phyloP scores from a whole-genome alignment of 1,140 invertebrate species.

The Drosophila trapezifrons region DNA sequence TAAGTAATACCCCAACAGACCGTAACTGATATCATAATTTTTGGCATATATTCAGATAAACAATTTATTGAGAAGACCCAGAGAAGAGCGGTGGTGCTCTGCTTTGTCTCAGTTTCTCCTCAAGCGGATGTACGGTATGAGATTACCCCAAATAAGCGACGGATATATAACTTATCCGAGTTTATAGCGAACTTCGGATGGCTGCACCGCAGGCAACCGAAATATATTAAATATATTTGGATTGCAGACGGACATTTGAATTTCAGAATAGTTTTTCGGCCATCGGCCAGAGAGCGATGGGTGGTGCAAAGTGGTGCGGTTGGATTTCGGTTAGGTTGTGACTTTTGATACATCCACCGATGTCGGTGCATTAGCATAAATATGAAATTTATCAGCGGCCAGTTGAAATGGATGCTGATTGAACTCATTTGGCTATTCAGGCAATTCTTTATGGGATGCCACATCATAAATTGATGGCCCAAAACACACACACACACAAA shows the following conservation, averaged over 20 bases:
- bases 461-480: constrained; percentile 60
- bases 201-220: constrained; percentile 60
- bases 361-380: constrained; percentile 72
- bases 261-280: constrained; percentile 36
- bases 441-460: constrained; percentile 70
- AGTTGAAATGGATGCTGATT: constrained; percentile 76
- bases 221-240: constrained; percentile 65
- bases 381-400: constrained; percentile 79
- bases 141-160: constrained; percentile 53
- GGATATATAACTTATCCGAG: constrained; percentile 76
- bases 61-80: neutral
- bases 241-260: constrained; percentile 62
- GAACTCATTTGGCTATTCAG: constrained; percentile 79
- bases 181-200: constrained; percentile 56
- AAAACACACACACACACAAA: constrained; percentile 17
- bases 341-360: constrained; percentile 41
- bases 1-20: neutral
- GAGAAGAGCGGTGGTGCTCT: neutral
- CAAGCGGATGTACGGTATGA: constrained; percentile 40
- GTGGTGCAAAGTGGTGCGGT: constrained; percentile 50
- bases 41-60: constrained; percentile 10
- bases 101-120: constrained; percentile 16
- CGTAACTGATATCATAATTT: constrained; percentile 13
- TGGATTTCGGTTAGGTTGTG: constrained; percentile 43
- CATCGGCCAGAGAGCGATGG: constrained; percentile 33